phyloP scores from a whole-genome alignment of 23 tunicate genomes.

The Styela clava region DNA sequence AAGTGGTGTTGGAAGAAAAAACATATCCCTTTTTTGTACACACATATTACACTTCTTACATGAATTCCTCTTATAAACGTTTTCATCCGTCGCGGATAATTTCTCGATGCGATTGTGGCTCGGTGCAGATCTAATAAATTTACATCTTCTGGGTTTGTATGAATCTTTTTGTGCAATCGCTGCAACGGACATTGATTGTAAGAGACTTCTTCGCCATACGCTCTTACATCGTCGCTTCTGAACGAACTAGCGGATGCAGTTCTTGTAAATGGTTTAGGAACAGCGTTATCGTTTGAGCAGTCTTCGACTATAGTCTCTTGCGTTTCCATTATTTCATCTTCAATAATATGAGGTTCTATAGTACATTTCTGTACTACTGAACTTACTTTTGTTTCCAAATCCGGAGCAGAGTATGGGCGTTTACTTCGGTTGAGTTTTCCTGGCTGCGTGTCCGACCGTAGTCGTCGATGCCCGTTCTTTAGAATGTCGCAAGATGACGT shows the following conservation, averaged over 20 bases:
- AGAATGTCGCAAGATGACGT: neutral
- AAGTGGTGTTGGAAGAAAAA: too few relatives aligned
- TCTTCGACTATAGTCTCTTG: neutral
- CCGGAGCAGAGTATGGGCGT: neutral
- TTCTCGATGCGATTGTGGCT: conserved; percentile 35
- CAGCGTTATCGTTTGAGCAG: neutral
- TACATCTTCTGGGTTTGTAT: neutral
- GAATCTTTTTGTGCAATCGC: conserved; percentile 15
- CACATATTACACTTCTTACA: too few relatives aligned
- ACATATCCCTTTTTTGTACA: too few relatives aligned
- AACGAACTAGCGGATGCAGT: neutral
- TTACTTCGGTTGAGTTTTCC: neutral
- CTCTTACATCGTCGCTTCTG: neutral
- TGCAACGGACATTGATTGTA: conserved; percentile 20
- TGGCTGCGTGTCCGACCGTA: neutral
- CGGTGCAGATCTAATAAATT: conserved; percentile 39
- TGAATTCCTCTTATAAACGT: conserved; percentile 26
- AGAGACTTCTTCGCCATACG: neutral
- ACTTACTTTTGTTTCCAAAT: neutral
- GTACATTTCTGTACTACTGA: neutral
- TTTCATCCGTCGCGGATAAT: conserved; percentile 30
- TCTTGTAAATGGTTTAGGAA: too few relatives aligned
- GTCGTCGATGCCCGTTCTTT: neutral
- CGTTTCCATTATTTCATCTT: neutral
- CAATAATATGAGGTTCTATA: neutral